phyloP scores from a whole-genome alignment of 2,888 invertebrate species.

The Tigriopus californicus region DNA sequence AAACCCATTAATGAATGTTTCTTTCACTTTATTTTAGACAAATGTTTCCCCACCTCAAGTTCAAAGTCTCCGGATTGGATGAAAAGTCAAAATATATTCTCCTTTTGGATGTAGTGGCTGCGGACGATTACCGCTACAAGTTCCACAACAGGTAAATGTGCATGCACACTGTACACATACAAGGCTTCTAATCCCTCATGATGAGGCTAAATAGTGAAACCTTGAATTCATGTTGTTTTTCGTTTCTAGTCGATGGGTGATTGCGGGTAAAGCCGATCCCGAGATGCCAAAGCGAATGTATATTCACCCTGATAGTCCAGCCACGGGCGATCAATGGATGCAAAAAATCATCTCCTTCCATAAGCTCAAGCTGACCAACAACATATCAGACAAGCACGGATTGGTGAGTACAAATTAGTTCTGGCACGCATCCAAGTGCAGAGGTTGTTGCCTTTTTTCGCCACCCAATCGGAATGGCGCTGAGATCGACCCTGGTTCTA shows the following conservation, averaged over 20 bases:
- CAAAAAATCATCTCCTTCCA: conserved; percentile 97
- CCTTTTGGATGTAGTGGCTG: conserved; percentile 92
- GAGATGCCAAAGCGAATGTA: conserved; percentile 99
- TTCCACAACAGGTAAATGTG: conserved; percentile 67
- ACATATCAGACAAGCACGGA: conserved; percentile 98
- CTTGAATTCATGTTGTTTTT: too few species aligned
- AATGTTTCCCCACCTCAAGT: conserved; percentile 99
- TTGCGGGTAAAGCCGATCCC: conserved; percentile 93
- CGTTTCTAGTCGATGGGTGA: conserved; percentile 68
- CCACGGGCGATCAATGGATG: conserved; percentile 98
- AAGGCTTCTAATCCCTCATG: too few species aligned
- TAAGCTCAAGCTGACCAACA: conserved; percentile 96
- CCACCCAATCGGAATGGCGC: not conserved
- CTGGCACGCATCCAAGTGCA: not conserved
- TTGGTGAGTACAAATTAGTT: conserved; percentile 70
- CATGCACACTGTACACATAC: too few species aligned
- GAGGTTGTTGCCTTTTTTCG: not conserved
- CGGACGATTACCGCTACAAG: conserved; percentile 94
- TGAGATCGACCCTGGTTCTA: not conserved
- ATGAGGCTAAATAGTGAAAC: too few species aligned
- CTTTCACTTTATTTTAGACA: conserved; percentile 48
- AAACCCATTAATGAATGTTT: too few species aligned
- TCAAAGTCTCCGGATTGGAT: conserved; percentile 90
- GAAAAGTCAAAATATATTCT: conserved; percentile 97
- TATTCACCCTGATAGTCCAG: conserved; percentile 89